Evolutionary conservation across 1,140 invertebrate species (phyloP).

Genomic region (Telenomus remus): DNA sequence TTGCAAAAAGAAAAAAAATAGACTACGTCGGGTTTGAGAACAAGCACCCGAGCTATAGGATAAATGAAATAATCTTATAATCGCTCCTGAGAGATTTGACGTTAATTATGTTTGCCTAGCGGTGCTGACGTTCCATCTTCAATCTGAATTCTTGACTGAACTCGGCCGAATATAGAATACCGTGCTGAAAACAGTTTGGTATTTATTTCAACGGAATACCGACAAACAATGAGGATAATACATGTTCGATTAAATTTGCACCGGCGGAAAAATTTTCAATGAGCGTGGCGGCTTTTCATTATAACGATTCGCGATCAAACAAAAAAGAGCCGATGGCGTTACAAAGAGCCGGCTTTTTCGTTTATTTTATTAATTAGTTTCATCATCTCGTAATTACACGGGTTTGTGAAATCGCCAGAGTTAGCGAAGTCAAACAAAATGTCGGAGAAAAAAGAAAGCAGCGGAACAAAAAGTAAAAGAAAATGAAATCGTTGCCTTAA

Average conservation of each 20-base stretch:
- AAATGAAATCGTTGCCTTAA: conserved; percentile 26
- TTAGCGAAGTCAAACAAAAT: conserved; percentile 1
- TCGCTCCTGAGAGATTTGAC: conserved; percentile 48
- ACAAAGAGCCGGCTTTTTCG: conserved; percentile 1
- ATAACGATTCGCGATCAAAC: no score
- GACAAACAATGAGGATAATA: no score
- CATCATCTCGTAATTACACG: conserved; percentile 34
- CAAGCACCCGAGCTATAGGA: conserved; percentile 37
- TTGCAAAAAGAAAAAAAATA: conserved; percentile 20
- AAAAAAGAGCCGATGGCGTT: no score
- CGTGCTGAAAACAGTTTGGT: not conserved
- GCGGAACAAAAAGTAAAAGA: no score
- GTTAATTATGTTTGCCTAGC: conserved; percentile 56
- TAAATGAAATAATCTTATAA: conserved; percentile 56
- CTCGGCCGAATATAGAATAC: conserved; percentile 12
- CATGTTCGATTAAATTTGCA: no score
- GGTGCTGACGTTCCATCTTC: conserved; percentile 56
- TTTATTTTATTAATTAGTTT: conserved; percentile 39
- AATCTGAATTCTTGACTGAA: conserved; percentile 38
- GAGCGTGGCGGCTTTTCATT: no score
- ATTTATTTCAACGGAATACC: no score
- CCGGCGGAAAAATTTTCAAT: no score
- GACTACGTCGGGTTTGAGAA: conserved; percentile 31
- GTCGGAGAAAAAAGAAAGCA: no score
- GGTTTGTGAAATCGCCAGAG: conserved; percentile 20